phyloP scores from a whole-genome alignment of 2,797 vertebrate species.

The Bradypus variegatus region DNA sequence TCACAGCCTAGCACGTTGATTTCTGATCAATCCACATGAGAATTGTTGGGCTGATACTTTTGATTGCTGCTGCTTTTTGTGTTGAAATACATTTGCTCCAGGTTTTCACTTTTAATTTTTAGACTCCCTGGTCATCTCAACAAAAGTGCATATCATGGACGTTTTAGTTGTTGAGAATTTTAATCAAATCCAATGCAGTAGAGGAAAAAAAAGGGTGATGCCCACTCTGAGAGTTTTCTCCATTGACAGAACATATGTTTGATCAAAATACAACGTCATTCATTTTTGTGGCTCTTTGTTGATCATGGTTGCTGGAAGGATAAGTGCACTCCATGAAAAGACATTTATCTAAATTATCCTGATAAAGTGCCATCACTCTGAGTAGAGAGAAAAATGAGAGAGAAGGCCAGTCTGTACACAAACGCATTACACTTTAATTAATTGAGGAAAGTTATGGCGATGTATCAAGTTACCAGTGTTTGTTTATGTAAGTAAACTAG shows the following conservation, averaged over 20 bases:
- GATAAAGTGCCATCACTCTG: slow-evolving; percentile 68
- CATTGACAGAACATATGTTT: slow-evolving; percentile 60
- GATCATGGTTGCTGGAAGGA: slow-evolving; percentile 73
- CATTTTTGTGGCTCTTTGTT: slow-evolving; percentile 69
- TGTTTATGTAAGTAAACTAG: not conserved
- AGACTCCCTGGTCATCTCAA: not conserved
- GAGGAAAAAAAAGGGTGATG: not conserved
- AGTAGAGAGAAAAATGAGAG: slow-evolving; percentile 68
- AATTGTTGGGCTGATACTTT: not conserved
- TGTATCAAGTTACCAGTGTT: not conserved
- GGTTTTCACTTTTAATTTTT: not conserved
- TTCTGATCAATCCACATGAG: not conserved
- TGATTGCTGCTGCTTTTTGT: not conserved
- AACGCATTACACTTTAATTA: slow-evolving; percentile 45
- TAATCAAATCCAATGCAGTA: not conserved
- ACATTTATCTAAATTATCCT: slow-evolving; percentile 79
- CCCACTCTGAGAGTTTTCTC: slow-evolving; percentile 57
- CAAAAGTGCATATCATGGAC: not conserved
- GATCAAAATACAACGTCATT: slow-evolving; percentile 64
- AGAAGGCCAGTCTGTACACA: slow-evolving; percentile 52
- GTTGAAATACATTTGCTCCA: not conserved
- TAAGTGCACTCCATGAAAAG: slow-evolving; percentile 68
- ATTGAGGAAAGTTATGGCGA: slow-evolving; percentile 33
- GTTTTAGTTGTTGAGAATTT: not conserved
- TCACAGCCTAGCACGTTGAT: not conserved